Evolutionary conservation across 2,797 vertebrate genomes (phyloP).

Genomic region (Ctenopoma kingsleyae): DNA sequence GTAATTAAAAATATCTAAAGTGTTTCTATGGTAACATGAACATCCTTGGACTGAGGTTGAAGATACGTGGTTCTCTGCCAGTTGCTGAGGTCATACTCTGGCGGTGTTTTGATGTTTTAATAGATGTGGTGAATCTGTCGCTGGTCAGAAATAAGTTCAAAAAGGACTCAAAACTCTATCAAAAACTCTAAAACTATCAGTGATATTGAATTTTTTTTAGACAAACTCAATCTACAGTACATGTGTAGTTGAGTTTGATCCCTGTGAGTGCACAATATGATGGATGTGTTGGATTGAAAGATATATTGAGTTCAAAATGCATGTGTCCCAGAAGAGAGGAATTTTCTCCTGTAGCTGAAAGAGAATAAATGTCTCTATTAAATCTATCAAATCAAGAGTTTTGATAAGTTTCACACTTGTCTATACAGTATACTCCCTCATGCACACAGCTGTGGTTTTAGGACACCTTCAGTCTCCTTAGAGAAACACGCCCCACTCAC

Average conservation of each 20-base stretch:
- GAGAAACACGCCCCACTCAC: slow-evolving; percentile 23
- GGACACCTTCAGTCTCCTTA: slow-evolving; percentile 44
- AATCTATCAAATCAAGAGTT: slow-evolving; percentile 57
- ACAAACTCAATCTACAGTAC: slow-evolving; percentile 40
- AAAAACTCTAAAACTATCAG: too few species aligned
- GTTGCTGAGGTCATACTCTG: slow-evolving; percentile 23
- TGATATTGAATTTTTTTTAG: neutral
- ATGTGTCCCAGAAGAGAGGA: slow-evolving; percentile 42
- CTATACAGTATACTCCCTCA: slow-evolving; percentile 29
- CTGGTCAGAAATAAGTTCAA: slow-evolving; percentile 12
- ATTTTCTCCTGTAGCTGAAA: slow-evolving; percentile 48
- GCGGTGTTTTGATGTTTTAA: slow-evolving; percentile 58
- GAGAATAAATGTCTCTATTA: slow-evolving; percentile 63
- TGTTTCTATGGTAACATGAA: slow-evolving; percentile 72
- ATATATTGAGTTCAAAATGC: slow-evolving; percentile 57
- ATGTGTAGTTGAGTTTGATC: slow-evolving; percentile 52
- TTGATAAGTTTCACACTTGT: slow-evolving; percentile 54
- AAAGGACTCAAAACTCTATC: slow-evolving; percentile 27
- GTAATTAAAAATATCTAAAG: slow-evolving; percentile 63
- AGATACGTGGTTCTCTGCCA: slow-evolving; percentile 25
- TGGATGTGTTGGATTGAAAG: slow-evolving; percentile 54
- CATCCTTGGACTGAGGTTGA: slow-evolving; percentile 38
- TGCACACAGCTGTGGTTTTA: slow-evolving; percentile 36
- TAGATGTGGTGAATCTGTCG: slow-evolving; percentile 25
- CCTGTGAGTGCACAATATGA: slow-evolving; percentile 46